phyloP scores from a whole-genome alignment of 2,888 invertebrate species.

The Acanthococcus lagerstroemiae region DNA sequence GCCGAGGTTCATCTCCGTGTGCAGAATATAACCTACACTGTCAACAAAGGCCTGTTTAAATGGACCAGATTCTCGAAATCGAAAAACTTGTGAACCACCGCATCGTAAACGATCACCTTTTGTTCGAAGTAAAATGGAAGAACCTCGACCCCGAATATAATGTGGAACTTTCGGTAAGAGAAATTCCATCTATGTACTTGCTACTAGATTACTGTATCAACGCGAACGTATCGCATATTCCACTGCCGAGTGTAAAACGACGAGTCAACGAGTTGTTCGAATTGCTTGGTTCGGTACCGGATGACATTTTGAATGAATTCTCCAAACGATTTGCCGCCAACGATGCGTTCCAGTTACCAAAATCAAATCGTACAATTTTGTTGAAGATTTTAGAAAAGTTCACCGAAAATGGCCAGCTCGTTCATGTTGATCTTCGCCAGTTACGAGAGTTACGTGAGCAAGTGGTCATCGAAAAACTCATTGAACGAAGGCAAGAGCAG shows the following conservation, averaged over 20 bases:
- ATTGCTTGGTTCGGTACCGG: not conserved
- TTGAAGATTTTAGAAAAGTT: not conserved
- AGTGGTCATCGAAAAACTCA: conserved; percentile 24
- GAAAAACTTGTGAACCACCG: not conserved
- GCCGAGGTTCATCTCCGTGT: too few species aligned
- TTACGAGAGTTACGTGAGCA: conserved; percentile 13
- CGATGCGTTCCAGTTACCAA: not conserved
- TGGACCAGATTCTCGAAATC: too few species aligned
- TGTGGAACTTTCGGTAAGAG: not conserved
- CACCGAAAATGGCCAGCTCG: not conserved
- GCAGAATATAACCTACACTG: too few species aligned
- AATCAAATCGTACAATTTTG: not conserved
- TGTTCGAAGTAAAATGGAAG: not conserved
- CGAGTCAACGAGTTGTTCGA: not conserved
- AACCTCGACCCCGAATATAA: not conserved
- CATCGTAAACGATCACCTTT: not conserved
- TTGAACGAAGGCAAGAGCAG: conserved; percentile 48
- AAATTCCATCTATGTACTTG: not conserved
- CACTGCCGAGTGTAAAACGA: not conserved
- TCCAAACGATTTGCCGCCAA: not conserved
- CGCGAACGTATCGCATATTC: not conserved
- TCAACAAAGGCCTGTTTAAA: too few species aligned
- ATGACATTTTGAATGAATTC: not conserved
- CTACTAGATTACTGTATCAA: not conserved
- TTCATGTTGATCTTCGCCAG: not conserved